These are phyloP conservation scores for Azemiops feae DNA, from an alignment of 2,113 vertebrate species.

Conservation along the genomic window DNA sequence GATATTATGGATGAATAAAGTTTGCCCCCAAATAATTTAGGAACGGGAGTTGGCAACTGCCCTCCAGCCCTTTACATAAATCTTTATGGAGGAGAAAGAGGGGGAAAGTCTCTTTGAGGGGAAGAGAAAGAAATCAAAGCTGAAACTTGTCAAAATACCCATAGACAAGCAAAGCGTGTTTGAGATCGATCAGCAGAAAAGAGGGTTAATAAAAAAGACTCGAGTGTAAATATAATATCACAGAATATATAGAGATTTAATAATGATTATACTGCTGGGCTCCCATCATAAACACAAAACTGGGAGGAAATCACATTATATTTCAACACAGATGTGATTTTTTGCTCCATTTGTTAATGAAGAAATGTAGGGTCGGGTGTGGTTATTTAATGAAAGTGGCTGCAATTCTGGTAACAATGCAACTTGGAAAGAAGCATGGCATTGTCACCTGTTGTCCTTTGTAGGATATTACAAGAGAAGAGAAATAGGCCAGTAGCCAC, in stretches of 20 bases:
- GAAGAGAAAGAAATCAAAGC: conserved; percentile 32
- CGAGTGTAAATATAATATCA: background rate
- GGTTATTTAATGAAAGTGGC: background rate
- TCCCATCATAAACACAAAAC: background rate
- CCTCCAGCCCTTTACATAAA: conserved; percentile 10
- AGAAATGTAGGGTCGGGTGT: no score
- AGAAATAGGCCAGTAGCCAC: background rate
- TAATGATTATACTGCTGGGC: background rate
- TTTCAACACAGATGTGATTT: background rate
- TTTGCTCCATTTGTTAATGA: background rate
- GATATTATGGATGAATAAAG: conserved; percentile 47
- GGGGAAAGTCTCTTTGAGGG: background rate
- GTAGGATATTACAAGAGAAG: background rate
- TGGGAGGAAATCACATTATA: background rate
- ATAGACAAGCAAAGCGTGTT: background rate
- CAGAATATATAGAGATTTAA: background rate
- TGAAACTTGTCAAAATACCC: conserved; percentile 31
- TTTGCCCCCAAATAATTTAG: conserved; percentile 39
- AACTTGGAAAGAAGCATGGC: background rate
- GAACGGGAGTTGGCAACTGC: conserved; percentile 3
- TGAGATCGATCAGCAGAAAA: background rate
- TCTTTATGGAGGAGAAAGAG: conserved; percentile 15
- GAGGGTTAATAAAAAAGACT: background rate
- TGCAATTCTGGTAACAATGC: background rate
- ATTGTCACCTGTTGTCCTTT: background rate